Percentiles rank a stretch among this genome's conserved stretches.
phyloP scores from a whole-genome alignment of 2,888 invertebrate species.

The Machimus atricapillus region DNA sequence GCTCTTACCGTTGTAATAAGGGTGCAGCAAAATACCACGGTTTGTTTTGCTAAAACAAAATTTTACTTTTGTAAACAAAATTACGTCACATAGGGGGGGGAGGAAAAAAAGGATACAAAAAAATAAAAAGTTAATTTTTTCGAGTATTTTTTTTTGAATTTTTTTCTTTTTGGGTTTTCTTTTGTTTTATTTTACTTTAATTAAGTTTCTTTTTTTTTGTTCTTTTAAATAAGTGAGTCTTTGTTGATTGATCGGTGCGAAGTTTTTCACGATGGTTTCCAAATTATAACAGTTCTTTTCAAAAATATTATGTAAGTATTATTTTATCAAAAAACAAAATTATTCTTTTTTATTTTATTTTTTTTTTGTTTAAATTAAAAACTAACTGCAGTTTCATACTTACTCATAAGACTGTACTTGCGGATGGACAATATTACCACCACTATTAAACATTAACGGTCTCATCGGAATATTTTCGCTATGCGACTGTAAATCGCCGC shows the following conservation, averaged over 20 bases:
- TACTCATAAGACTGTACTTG: conserved; percentile 23
- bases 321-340: not conserved
- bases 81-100: not conserved
- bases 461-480: conserved; percentile 78
- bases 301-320: not conserved
- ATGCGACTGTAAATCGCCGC: conserved; percentile 54
- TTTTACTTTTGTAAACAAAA: conserved; percentile 1
- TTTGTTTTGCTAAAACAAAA: conserved; percentile 60
- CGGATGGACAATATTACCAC: conserved; percentile 47
- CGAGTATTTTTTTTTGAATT: not conserved
- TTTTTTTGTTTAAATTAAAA: not conserved
- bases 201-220: not conserved
- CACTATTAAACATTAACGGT: conserved; percentile 54
- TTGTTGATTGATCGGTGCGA: not conserved
- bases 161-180: not conserved
- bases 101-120: not conserved
- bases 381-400: not conserved
- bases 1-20: conserved; percentile 68
- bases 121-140: not conserved
- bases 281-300: not conserved
- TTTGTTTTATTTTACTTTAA: not conserved
- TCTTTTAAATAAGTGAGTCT: not conserved
- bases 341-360: too few relatives aligned
- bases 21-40: conserved; percentile 66
- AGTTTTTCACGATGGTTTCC: not conserved